Evolutionary conservation across 2,113 vertebrate species (phyloP), one percentile per base, ranked within the genome.

Genomic region (Stigmatopora nigra): DNA sequence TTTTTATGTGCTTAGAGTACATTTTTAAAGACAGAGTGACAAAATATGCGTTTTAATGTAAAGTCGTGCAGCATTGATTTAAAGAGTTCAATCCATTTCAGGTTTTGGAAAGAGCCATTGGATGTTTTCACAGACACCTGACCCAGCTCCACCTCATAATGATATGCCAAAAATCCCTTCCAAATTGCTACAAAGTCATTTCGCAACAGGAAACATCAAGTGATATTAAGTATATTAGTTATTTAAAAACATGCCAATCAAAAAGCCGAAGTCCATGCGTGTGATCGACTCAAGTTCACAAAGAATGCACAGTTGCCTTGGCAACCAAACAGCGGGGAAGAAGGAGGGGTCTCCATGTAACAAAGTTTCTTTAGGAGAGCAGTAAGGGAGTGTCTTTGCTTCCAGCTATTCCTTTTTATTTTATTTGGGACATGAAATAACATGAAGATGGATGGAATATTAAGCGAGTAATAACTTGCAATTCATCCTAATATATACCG

Each of bases 231-330:
- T 41, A n/a, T 48, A 9, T 22, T 41, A 10, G 1, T 1, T 35
- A 16, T 12, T 19, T 5, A 5, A 59, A 59, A 38, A 60, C 19
- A 38, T n/a, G 20, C 1, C 20, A 0, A 25, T 22, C 15, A 59
- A 78, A 78, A 82, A 84, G 76, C 80, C 61, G 77, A 48, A 1
- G 62, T 78, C 68, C 75, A 82, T 2, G 82, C 82, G 75, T 76
- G 78, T 68, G 67, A 47, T 73, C 71, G 46, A 76, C 78, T 85
- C 85, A 87, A 89, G 86, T 90, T 88, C 88, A 86, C 77, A 79
- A 68, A 70, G 78, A 86, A 61, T 73, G 83, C 73, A 67, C 70
- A 7, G 84, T 88, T 38, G 16, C 88, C 80, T 52, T n/a, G 81
- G 85, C 75, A 80, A 88, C 86, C 16, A 17, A 38, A 76, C 66